Base-by-base conservation (phyloP, 2,113 vertebrate species). In the Triplophysa siluroides region DNA sequence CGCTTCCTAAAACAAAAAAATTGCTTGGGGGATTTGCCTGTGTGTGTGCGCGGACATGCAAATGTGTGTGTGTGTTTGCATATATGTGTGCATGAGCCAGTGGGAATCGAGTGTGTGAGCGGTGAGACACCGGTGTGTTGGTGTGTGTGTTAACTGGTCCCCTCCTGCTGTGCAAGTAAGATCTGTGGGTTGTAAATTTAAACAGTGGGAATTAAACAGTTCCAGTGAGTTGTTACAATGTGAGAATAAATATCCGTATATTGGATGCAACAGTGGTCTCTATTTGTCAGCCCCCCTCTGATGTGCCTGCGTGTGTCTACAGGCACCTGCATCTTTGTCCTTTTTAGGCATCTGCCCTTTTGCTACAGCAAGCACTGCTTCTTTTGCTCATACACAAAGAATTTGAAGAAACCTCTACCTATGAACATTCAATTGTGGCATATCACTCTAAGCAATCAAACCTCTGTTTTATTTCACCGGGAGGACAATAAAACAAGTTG, bases 151-250 rank as follows among this genome's bases (percentile, higher is more conserved):
- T 38, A 47, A 13, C 21, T 24, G 60, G 58, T 65, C 65, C 26
- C 26, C 21, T 14, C 38, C 18, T 33, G 16, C 50, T 47, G 47
- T 38, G 19, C 54, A 60, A 73, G 58, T 41, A 29, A 7, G 29
- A 78, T 58, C 71, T 60, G 47, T 66, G 54, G 77, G 26, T 78
- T 24, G 62, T 58, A 62, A 61, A 78, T 78, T 62, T 47, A 76
- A 79, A 63, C 43, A 43, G 29, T 69, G 70, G 67, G 61, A 73
- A 81, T 38, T 78, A 78, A 78, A 62, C 62, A 56, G 61, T 24
- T 80, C 21, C 24, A 29, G 26, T 47, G 54, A 18, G 61, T 21
- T 58, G 16, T 23, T 56, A 11, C 62, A 62, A 77, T 56, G 67
- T 52, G 73, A 68, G 23, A 80, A 77, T 66, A 79, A 69, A 79